Evolutionary conservation across 2,113 vertebrate species (phyloP).

Genomic region (Poicephalus meyeri): DNA sequence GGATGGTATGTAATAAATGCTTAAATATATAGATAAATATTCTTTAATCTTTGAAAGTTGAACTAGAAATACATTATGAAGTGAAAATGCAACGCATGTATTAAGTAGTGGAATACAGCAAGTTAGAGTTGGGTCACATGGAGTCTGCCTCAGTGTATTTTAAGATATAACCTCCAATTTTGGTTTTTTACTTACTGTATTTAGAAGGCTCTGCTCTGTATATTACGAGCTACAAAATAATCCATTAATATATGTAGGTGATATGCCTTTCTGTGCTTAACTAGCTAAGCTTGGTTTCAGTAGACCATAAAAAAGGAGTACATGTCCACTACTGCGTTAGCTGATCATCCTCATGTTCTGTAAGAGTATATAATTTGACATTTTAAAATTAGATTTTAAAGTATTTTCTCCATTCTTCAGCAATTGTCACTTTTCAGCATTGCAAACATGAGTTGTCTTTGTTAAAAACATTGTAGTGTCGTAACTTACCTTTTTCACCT

Average conservation of each 20-base stretch:
- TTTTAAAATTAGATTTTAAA: neutral
- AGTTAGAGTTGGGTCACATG: neutral
- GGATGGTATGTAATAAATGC: slow-evolving; percentile 80
- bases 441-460: neutral
- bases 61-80: neutral
- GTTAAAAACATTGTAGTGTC: neutral
- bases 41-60: neutral
- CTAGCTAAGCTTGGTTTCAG: neutral
- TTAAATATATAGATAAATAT: neutral
- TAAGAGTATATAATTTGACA: neutral
- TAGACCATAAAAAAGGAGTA: neutral
- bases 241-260: neutral
- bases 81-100: neutral
- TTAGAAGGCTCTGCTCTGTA: neutral
- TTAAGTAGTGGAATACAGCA: neutral
- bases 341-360: neutral
- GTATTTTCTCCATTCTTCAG: neutral
- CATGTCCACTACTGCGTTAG: neutral
- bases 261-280: neutral
- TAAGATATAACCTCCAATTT: neutral
- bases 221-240: neutral
- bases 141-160: neutral
- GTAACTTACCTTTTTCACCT: neutral
- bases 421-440: neutral
- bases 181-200: neutral